Evolutionary conservation across 2,113 vertebrate species (phyloP).

Genomic region (Naja naja): DNA sequence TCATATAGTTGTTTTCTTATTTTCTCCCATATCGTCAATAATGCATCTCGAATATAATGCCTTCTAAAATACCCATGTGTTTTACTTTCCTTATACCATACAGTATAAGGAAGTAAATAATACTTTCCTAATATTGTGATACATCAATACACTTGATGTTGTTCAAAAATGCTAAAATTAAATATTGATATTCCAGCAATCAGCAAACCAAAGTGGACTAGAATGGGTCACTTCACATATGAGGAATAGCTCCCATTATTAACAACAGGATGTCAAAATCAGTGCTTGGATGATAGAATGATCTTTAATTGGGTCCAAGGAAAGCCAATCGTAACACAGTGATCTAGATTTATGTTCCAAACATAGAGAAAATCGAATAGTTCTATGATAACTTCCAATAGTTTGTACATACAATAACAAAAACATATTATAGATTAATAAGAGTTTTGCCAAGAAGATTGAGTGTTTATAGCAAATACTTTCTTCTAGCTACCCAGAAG

Average conservation of each 20-base stretch:
- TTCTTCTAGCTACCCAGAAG: neutral
- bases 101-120: no score
- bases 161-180: neutral
- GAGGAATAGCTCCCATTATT: neutral
- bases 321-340: neutral
- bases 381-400: neutral
- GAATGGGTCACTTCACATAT: neutral
- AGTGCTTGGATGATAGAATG: neutral
- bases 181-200: neutral
- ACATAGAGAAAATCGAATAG: neutral
- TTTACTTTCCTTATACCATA: no score
- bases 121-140: neutral
- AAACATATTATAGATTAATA: neutral
- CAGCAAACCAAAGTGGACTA: neutral
- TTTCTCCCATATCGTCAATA: no score
- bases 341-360: neutral
- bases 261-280: neutral
- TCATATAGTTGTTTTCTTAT: no score
- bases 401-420: neutral
- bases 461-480: neutral
- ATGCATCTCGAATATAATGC: no score
- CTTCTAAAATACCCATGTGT: no score
- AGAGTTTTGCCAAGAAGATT: neutral
- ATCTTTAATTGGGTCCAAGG: neutral
- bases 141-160: neutral